Percentiles rank a stretch among this genome's conserved stretches.
Conservation (phyloP, 2,113 vertebrate species). For the Phyllostomus hastatus region DNA sequence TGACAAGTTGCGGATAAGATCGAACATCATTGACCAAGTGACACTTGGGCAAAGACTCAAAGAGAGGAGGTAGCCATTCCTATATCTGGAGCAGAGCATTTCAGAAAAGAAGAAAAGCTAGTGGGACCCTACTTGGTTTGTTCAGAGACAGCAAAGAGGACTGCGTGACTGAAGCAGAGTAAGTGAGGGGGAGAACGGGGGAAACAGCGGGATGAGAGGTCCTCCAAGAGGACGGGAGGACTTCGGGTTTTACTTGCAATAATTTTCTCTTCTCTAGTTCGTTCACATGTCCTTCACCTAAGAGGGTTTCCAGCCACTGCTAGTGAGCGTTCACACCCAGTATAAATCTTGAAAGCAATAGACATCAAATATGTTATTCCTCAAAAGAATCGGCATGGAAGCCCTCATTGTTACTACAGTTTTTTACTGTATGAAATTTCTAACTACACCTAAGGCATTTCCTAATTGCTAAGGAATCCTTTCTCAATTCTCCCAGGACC, state of each 20-base stretch:
- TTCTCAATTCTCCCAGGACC: not conserved
- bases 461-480: not conserved
- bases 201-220: not conserved
- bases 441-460: not conserved
- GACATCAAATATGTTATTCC: not conserved
- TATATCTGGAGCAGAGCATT: not conserved
- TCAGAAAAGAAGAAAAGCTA: not conserved
- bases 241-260: not conserved
- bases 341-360: not conserved
- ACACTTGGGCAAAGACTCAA: not conserved
- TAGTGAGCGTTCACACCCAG: not conserved
- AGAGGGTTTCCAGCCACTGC: not conserved
- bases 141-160: not conserved
- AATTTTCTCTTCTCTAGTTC: not conserved
- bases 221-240: fast-evolving
- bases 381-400: not conserved
- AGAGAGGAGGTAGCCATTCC: not conserved
- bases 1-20: not conserved
- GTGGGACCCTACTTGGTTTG: not conserved
- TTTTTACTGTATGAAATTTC: not conserved
- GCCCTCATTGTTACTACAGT: not conserved
- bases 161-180: not conserved
- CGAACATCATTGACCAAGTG: not conserved
- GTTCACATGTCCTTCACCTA: not conserved
- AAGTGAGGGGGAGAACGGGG: not conserved